Evolutionary conservation across 2,888 invertebrate species (phyloP), one percentile per base, ranked within the genome.

Genomic region (Hylaea fasciaria): DNA sequence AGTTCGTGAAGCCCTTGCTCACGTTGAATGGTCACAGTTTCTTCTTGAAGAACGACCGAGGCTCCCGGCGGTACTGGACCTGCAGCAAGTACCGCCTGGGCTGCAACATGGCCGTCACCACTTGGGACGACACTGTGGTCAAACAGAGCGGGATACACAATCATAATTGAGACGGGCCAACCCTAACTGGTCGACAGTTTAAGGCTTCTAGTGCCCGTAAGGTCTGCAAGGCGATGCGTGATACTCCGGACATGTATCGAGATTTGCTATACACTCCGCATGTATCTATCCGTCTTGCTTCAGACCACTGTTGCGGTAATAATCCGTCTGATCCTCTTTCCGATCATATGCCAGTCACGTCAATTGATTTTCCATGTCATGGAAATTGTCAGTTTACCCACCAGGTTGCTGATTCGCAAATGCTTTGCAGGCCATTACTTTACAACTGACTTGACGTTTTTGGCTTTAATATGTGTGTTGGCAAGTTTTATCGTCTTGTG

Each of bases 1-100:
- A 66, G 29, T 64, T 67, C 14, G 77, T 78, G 13, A 77, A 77
- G 35, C 78, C 77, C 8, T 35, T 73, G 0, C 55, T 78, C 1
- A 69, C 68, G n/a, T 50, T 67, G 12, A 67, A 71, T 4, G 73
- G 77, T 0, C 69, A 77, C 49, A 72, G 66, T 43, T 78, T 70
- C 49, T 69, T 74, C 50, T 50, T 69, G 50, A 78, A 78, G 50
- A 70, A 62, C 12, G 68, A 71, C 37, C 59, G 70, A 22, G 64
- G 61, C 0, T 59, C 55, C 13, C 57, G 64, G n/a, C 69, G 71
- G 9, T 53, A 73, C 39, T 78, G 76, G 60, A 70, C 75, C 4
- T 78, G 78, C 45, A 75, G 77, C 49, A 67, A 64, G 4, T 77
- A 76, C 63, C 57, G 65, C 12, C 64, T 72, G 1, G 76, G 76